Evolutionary conservation across 2,113 vertebrate genomes (phyloP).

Genomic region (Leuciscus idus): DNA sequence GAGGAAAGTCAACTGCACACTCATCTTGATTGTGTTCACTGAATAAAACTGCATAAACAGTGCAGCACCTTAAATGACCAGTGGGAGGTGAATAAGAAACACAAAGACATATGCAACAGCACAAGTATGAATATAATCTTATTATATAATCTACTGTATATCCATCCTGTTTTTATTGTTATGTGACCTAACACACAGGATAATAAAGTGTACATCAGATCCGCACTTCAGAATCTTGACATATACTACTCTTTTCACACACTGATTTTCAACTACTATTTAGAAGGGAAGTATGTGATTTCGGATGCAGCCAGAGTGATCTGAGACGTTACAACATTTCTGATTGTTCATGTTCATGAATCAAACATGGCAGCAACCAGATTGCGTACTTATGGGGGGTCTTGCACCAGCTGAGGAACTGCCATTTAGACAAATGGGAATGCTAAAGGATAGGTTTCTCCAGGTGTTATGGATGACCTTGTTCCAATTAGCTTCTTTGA

Average conservation of each 20-base stretch:
- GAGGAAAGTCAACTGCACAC: too few species aligned
- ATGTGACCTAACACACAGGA: not conserved
- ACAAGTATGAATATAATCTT: not conserved
- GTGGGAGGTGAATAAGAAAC: too few species aligned
- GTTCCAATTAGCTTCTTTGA: constrained; percentile 13
- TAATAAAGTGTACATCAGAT: not conserved
- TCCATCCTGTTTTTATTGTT: not conserved
- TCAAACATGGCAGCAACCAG: not conserved
- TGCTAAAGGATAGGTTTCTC: not conserved
- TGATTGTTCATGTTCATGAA: not conserved
- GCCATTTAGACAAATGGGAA: not conserved
- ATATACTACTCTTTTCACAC: not conserved
- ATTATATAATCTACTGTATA: not conserved
- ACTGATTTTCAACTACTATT: not conserved
- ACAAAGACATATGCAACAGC: too few species aligned
- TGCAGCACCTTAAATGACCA: too few species aligned
- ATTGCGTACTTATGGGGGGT: not conserved
- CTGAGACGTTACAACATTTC: not conserved
- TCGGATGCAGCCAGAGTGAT: not conserved
- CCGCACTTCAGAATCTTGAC: not conserved
- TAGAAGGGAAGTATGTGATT: too few species aligned
- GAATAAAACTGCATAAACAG: too few species aligned
- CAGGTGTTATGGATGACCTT: not conserved
- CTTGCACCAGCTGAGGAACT: not conserved
- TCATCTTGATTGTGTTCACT: too few species aligned